These are phyloP conservation scores for Steromphala cineraria DNA, from an alignment of 2,888 invertebrate species.

Conservation along the genomic window DNA sequence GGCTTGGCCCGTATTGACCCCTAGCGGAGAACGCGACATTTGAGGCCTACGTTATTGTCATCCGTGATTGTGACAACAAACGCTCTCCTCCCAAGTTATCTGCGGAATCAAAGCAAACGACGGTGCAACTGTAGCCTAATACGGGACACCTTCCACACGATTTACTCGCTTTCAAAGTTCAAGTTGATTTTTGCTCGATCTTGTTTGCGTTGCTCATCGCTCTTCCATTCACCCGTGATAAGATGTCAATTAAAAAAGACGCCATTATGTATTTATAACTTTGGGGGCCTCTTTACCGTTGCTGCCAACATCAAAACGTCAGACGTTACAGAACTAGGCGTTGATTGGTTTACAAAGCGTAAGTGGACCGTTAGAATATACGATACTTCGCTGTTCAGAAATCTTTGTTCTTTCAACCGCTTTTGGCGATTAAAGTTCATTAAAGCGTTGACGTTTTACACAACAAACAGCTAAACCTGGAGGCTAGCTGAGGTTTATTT, in stretches of 20 bases:
- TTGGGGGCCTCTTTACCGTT: background rate
- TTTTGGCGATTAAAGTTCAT: background rate
- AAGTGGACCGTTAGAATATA: background rate
- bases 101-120: background rate
- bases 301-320: background rate
- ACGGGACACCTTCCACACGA: background rate
- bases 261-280: background rate
- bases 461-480: background rate
- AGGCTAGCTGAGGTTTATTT: background rate
- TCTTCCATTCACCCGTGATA: background rate
- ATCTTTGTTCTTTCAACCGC: background rate
- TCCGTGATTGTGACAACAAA: background rate
- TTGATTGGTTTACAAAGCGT: background rate
- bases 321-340: background rate
- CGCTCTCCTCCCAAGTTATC: background rate
- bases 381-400: background rate
- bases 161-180: slow-evolving; percentile 4
- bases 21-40: background rate
- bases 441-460: background rate
- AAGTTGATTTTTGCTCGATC: background rate
- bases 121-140: background rate
- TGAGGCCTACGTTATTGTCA: background rate
- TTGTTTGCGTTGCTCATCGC: background rate
- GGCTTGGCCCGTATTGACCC: background rate
- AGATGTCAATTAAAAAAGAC: background rate